Evolutionary conservation across 2,888 invertebrate genomes (phyloP), one percentile per base, ranked within the genome.

Genomic region (Lepidocyrtinus sp.): DNA sequence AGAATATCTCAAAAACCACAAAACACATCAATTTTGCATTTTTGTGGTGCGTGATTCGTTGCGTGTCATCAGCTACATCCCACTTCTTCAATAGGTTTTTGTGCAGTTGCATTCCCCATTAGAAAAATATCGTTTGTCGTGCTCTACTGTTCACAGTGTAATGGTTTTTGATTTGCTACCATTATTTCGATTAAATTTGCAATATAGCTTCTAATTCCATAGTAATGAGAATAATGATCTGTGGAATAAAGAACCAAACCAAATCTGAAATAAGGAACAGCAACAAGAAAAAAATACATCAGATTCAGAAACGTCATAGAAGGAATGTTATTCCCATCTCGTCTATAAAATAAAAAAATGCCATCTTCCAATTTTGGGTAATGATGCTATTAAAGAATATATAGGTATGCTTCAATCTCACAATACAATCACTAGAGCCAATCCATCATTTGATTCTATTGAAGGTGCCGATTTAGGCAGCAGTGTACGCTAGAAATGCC

Each of bases 31-130:
- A 59, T 24, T 36, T 22, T 27, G 25, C 62, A 68, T 61, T 78
- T 78, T 71, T 77, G 65, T 69, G 75, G 78, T 72, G 77, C 72
- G 68, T 78, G 72, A 78, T 78, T 78, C 72, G 63, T 24, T 76
- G 19, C 72, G 36, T 72, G 64, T 64, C 72, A 78, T 77, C 67
- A 62, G 62, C 78, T 78, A 50, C 75, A 75, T 69, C 61, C 75
- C 71, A 76, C 59, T 76, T 76, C 71, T 76, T 68, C 77, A 46
- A 77, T 77, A 77, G 61, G 21, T 25, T 24, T 55, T 71, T 65
- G 5, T 36, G 36, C 36, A 36, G 5, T 36, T 36, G 12, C 36
- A 36, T 36, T 12, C 36, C 36, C 36, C 5, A 36, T 36, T n/a
- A n/a, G n/a, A n/a, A n/a, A n/a, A n/a, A n/a, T 12, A 36, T 36